Percentiles rank a stretch among this genome's conserved stretches.
phyloP scores from a whole-genome alignment of 2,113 vertebrate species.

The Limanda limanda region DNA sequence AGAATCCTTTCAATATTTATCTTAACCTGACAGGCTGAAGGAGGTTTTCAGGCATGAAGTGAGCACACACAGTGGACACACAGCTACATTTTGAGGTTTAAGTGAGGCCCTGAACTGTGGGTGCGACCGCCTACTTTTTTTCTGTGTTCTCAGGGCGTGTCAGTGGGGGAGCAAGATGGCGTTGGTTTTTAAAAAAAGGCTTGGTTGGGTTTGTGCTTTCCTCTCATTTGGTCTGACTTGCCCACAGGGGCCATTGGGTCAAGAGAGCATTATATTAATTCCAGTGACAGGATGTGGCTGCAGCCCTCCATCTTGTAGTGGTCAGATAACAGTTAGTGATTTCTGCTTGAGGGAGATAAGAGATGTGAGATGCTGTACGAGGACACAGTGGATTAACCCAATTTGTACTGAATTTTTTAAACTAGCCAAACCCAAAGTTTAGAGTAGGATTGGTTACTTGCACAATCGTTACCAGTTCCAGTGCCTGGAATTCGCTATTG shows the following conservation, averaged over 20 bases:
- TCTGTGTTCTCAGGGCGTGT: slow-evolving; percentile 11
- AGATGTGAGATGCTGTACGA: slow-evolving; percentile 32
- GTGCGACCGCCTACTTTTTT: slow-evolving; percentile 56
- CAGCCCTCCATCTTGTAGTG: slow-evolving; percentile 43
- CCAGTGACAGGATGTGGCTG: slow-evolving; percentile 33
- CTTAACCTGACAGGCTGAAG: slow-evolving; percentile 47
- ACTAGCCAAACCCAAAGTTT: too few relatives aligned
- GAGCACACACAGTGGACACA: slow-evolving; percentile 30
- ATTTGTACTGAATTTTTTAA: not conserved
- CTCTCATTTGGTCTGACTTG: not conserved
- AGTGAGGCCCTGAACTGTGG: slow-evolving; percentile 34
- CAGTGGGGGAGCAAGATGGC: not conserved
- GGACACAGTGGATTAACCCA: not conserved
- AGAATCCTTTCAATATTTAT: slow-evolving; percentile 48
- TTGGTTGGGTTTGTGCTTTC: slow-evolving; percentile 7
- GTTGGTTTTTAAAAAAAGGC: slow-evolving; percentile 14
- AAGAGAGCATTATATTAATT: slow-evolving; percentile 62
- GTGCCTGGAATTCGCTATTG: too few relatives aligned
- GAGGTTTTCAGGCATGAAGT: slow-evolving; percentile 40
- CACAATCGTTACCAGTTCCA: too few relatives aligned
- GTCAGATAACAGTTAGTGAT: slow-evolving; percentile 61
- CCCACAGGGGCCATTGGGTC: slow-evolving; percentile 43
- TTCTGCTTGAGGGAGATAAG: slow-evolving; percentile 64
- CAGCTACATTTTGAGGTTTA: slow-evolving; percentile 46
- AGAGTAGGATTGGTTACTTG: too few relatives aligned